These are phyloP conservation scores for Decapterus maruadsi DNA, from an alignment of 2,797 vertebrate species.

Conservation along the genomic window DNA sequence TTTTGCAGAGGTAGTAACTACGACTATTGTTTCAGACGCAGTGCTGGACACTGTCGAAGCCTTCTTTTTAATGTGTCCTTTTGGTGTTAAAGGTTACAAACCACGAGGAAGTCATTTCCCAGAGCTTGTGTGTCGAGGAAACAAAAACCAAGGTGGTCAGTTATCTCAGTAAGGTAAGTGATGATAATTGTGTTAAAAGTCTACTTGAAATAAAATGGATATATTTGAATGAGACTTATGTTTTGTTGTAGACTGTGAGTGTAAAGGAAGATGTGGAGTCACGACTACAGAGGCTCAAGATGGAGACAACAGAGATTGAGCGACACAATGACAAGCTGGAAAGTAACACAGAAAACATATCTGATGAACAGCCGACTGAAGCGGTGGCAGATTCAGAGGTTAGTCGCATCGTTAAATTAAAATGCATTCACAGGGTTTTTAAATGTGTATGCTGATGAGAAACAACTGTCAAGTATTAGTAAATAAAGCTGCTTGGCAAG, in stretches of 20 bases:
- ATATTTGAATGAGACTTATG: not conserved
- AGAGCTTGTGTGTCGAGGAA: constrained; percentile 90
- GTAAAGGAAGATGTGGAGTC: constrained; percentile 79
- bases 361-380: constrained; percentile 21
- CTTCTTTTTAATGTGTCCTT: not conserved
- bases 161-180: constrained; percentile 94
- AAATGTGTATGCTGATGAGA: not conserved
- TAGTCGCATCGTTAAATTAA: constrained; percentile 3
- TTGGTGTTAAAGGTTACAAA: constrained; percentile 88
- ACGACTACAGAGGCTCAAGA: constrained; percentile 84
- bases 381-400: constrained; percentile 67
- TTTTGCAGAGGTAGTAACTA: constrained; percentile 91
- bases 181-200: not conserved
- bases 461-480: not conserved
- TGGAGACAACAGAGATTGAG: constrained; percentile 79
- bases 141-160: constrained; percentile 90
- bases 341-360: constrained; percentile 18
- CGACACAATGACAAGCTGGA: constrained; percentile 69
- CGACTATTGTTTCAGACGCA: not conserved
- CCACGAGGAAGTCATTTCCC: constrained; percentile 93
- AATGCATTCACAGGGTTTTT: not conserved
- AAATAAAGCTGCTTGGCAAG: not conserved
- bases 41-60: not conserved
- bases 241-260: constrained; percentile 64
- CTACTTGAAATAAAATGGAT: not conserved